These are phyloP conservation scores for Marmota flaviventris DNA, from an alignment of 2,113 vertebrate species.

Conservation along the genomic window DNA sequence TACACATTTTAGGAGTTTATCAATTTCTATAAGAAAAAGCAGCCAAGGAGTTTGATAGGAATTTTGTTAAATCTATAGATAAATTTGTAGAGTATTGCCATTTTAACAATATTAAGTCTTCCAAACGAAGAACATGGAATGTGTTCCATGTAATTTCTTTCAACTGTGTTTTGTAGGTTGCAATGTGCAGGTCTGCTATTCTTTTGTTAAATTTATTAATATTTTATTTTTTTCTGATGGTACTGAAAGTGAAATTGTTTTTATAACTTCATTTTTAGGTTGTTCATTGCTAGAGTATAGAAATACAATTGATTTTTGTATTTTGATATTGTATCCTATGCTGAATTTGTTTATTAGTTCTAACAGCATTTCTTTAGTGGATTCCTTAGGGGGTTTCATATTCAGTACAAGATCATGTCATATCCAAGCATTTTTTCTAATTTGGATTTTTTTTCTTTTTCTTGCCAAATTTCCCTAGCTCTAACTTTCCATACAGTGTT, in stretches of 20 bases:
- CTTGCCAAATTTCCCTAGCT: conserved; percentile 3
- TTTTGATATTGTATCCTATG: background rate
- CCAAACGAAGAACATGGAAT: background rate
- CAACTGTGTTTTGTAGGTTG: background rate
- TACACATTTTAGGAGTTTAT: conserved; percentile 9
- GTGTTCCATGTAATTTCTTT: conserved; percentile 36
- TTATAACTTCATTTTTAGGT: conserved; percentile 23
- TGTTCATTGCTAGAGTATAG: background rate
- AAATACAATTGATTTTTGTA: background rate
- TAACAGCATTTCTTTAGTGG: background rate
- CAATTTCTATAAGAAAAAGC: conserved; percentile 38
- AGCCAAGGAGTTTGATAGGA: background rate
- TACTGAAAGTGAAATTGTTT: background rate
- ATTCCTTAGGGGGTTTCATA: background rate
- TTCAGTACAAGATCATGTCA: background rate
- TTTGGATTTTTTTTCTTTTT: background rate
- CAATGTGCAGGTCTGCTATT: background rate
- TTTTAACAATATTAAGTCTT: conserved; percentile 38
- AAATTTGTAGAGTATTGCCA: background rate
- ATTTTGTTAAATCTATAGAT: background rate
- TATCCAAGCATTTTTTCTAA: background rate
- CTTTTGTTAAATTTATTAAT: conserved; percentile 31
- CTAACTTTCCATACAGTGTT: background rate
- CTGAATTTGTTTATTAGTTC: background rate
- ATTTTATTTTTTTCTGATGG: background rate